Evolutionary conservation across 2,888 invertebrate species (phyloP).

Genomic region (Nemotelus nigrinus): DNA sequence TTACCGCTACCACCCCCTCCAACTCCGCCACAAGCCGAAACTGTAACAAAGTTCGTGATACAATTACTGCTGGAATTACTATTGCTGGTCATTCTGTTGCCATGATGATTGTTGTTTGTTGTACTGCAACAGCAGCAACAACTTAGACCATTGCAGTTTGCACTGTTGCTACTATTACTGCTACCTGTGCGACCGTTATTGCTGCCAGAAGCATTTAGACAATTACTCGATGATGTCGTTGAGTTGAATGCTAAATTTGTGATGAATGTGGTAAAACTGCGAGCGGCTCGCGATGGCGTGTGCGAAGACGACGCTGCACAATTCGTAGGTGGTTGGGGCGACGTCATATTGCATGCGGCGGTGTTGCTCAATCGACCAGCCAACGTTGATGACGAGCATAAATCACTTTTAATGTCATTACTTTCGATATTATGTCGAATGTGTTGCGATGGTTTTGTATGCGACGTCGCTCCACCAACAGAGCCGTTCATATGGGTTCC

Average conservation of each 20-base stretch:
- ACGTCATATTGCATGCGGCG: slow-evolving; percentile 9
- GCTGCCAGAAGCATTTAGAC: not conserved
- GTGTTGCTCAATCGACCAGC: slow-evolving; percentile 40
- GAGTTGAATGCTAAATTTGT: slow-evolving; percentile 37
- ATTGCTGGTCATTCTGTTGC: not conserved
- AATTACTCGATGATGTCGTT: slow-evolving; percentile 39
- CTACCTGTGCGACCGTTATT: not conserved
- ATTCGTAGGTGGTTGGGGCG: slow-evolving; percentile 17
- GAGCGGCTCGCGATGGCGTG: slow-evolving; percentile 36
- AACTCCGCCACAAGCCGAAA: slow-evolving; percentile 13
- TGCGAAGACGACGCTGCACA: slow-evolving; percentile 21
- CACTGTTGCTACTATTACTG: slow-evolving; percentile 25
- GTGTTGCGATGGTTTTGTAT: slow-evolving; percentile 41
- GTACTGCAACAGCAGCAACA: not conserved
- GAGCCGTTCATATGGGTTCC: slow-evolving; percentile 9
- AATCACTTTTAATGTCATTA: slow-evolving; percentile 46
- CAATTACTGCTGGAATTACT: not conserved
- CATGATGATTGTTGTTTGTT: too few relatives aligned
- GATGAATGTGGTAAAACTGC: slow-evolving; percentile 42
- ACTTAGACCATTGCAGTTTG: not conserved
- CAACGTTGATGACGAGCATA: slow-evolving; percentile 39
- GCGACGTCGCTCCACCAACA: not conserved
- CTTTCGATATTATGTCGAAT: slow-evolving; percentile 39
- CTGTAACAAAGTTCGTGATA: slow-evolving; percentile 31
- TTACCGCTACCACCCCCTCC: slow-evolving; percentile 37